Conservation (phyloP, 2,113 vertebrate species). For the Xenopus borealis region DNA sequence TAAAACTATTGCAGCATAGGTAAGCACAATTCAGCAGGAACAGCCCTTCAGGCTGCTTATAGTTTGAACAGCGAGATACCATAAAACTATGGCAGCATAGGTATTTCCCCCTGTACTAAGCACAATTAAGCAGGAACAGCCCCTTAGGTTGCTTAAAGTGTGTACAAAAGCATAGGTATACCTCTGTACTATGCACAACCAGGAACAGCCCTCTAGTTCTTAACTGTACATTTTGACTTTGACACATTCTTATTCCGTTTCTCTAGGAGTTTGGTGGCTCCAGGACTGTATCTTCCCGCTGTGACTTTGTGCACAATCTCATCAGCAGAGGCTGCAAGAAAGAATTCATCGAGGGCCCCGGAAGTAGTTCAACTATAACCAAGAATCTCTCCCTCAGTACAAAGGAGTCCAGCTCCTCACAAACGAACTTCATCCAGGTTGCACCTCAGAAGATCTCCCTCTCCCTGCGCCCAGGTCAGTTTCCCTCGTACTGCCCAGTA, state of each 20-base stretch:
- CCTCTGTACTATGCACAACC: too few species aligned
- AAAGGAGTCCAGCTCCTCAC: conserved; percentile 70
- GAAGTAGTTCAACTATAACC: conserved; percentile 69
- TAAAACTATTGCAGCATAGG: too few species aligned
- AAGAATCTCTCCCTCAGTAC: conserved; percentile 75
- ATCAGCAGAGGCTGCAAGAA: conserved; percentile 70
- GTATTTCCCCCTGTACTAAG: too few species aligned
- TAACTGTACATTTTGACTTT: neutral
- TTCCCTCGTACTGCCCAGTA: fast-evolving
- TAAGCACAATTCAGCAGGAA: too few species aligned
- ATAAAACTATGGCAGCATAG: too few species aligned
- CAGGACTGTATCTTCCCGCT: conserved; percentile 73
- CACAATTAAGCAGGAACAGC: too few species aligned
- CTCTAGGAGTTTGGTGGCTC: conserved; percentile 78
- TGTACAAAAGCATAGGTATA: too few species aligned
- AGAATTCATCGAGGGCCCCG: conserved; percentile 73
- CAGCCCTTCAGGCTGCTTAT: too few species aligned
- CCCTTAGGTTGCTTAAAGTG: too few species aligned
- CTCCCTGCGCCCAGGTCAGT: conserved; percentile 83
- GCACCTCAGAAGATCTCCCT: conserved; percentile 82
- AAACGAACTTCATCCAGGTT: conserved; percentile 82
- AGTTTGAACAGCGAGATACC: too few species aligned
- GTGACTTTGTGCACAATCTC: conserved; percentile 81
- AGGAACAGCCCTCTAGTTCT: too few species aligned
- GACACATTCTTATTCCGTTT: neutral